These are phyloP conservation scores for Ceratitis capitata DNA, from an alignment of 1,140 invertebrate species.

Conservation along the genomic window DNA sequence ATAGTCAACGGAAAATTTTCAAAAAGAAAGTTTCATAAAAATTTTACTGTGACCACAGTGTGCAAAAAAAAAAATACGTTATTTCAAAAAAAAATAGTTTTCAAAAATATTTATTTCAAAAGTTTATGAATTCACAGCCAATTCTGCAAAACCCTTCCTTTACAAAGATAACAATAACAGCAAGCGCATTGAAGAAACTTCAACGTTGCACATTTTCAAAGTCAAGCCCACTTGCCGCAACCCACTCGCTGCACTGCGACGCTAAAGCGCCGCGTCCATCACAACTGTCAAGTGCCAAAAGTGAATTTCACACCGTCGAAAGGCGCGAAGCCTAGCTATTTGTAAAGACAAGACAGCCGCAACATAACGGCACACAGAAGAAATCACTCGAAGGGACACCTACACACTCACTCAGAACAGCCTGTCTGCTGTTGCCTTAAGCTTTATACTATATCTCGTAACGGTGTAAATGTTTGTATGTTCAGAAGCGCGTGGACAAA, in stretches of 20 bases:
- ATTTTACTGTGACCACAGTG: neutral
- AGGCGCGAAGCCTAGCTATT: neutral
- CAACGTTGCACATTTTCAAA: neutral
- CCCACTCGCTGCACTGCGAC: neutral
- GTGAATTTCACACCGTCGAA: conserved; percentile 3
- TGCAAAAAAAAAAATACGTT: neutral
- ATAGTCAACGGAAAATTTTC: neutral
- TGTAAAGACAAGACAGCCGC: neutral
- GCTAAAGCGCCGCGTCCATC: neutral
- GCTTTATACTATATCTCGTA: neutral
- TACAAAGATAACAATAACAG: no score
- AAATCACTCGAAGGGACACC: neutral
- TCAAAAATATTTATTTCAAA: neutral
- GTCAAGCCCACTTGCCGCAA: neutral
- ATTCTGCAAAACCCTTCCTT: no score
- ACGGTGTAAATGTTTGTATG: neutral
- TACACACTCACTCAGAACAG: neutral
- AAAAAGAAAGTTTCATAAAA: neutral
- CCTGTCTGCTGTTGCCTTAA: neutral
- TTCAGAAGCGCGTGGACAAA: neutral
- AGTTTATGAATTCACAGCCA: neutral
- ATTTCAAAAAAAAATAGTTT: neutral
- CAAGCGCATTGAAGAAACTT: neutral
- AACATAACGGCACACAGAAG: neutral
- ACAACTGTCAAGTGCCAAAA: conserved; percentile 32